phyloP scores from a whole-genome alignment of 1,140 invertebrate genomes.

The Heliothis virescens region DNA sequence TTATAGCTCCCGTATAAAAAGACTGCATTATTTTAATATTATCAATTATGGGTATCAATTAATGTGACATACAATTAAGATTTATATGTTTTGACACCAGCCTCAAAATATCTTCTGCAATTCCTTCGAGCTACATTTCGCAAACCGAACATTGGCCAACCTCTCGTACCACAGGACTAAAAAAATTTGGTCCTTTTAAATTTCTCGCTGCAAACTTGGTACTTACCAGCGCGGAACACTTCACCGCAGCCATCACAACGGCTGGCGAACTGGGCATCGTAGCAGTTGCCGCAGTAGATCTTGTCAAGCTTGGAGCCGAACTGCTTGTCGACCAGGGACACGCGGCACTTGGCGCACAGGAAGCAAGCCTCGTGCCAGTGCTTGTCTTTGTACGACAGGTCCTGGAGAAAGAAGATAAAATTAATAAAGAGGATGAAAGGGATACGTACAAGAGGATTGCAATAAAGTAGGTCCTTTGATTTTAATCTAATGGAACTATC shows the following conservation, averaged over 20 bases:
- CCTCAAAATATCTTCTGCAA: neutral
- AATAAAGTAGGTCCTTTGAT: too few relatives aligned
- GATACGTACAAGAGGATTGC: too few relatives aligned
- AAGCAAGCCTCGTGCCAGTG: constrained; percentile 99
- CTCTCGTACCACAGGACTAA: neutral
- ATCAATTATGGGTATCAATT: too few relatives aligned
- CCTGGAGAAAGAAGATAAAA: constrained; percentile 87
- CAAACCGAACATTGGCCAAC: too few relatives aligned
- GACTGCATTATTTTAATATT: neutral
- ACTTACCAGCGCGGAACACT: constrained; percentile 99
- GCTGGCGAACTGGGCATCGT: constrained; percentile 99
- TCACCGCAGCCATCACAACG: constrained; percentile 99
- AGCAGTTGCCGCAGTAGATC: constrained; percentile 99
- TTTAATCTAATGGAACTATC: too few relatives aligned
- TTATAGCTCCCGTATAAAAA: constrained; percentile 26
- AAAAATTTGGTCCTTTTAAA: neutral
- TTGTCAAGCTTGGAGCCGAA: constrained; percentile 99
- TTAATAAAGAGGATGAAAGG: neutral
- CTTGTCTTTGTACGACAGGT: constrained; percentile 99
- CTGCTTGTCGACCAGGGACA: constrained; percentile 99
- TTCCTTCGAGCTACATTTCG: too few relatives aligned
- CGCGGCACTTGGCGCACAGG: constrained; percentile 98
- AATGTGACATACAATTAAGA: neutral
- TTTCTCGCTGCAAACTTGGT: neutral
- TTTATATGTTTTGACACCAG: neutral